A percentile compares a stretch with the other conserved stretches of the same genome.
Evolutionary conservation across 2,113 vertebrate genomes (phyloP).

Genomic region (Monarcha castaneiventris): DNA sequence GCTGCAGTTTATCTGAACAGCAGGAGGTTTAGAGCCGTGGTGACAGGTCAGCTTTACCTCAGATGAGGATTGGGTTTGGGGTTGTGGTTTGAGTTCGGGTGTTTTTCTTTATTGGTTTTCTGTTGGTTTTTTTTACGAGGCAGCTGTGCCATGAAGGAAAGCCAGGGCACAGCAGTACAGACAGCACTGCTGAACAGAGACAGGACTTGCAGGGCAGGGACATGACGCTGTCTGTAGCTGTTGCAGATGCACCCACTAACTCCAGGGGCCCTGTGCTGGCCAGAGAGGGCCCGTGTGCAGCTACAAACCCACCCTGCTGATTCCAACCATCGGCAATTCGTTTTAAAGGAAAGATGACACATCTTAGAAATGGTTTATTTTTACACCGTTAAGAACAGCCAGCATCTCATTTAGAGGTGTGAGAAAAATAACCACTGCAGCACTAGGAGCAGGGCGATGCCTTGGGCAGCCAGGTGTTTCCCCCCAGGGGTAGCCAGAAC

Average conservation of each 20-base stretch:
- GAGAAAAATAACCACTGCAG: neutral
- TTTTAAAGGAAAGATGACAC: neutral
- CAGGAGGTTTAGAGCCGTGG: neutral
- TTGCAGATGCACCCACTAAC: neutral
- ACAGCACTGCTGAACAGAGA: neutral
- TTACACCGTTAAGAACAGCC: neutral
- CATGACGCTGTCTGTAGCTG: neutral
- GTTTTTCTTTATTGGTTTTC: neutral
- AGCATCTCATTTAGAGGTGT: neutral
- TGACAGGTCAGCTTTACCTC: neutral
- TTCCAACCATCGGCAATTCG: neutral
- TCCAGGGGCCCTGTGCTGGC: too few species aligned
- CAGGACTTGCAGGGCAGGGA: neutral
- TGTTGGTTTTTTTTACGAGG: accelerated
- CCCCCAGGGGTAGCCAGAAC: neutral
- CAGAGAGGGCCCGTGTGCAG: neutral
- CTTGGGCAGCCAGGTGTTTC: neutral
- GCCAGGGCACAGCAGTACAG: accelerated
- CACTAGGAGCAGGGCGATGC: accelerated
- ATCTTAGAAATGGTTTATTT: neutral
- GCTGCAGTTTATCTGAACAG: neutral
- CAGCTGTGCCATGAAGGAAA: neutral
- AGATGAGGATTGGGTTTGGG: neutral
- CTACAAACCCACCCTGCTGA: neutral
- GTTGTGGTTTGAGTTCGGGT: neutral